phyloP scores from a whole-genome alignment of 2,888 invertebrate species.

The Volucella inanis region DNA sequence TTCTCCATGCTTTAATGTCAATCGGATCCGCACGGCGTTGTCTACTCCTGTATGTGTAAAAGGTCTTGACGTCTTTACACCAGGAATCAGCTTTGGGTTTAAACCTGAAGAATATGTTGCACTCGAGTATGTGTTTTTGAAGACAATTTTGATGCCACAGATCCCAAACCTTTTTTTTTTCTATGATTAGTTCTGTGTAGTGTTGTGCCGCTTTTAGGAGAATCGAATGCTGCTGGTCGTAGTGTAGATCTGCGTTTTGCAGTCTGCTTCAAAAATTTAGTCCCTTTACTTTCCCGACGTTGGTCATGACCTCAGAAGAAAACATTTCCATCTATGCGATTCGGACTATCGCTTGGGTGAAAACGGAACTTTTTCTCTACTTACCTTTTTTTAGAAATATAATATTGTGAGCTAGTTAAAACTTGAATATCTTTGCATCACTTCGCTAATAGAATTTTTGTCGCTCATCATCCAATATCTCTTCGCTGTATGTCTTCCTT shows the following conservation, averaged over 20 bases:
- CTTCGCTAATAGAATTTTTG: no score
- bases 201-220: constrained; percentile 22
- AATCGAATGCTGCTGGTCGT: constrained; percentile 32
- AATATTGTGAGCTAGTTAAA: no score
- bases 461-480: no score
- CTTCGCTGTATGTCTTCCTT: no score
- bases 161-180: neutral
- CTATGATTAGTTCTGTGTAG: constrained; percentile 12
- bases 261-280: constrained; percentile 24
- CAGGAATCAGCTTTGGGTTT: constrained; percentile 46
- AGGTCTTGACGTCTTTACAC: constrained; percentile 47
- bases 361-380: neutral
- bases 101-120: neutral
- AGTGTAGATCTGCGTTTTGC: constrained; percentile 2
- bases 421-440: no score
- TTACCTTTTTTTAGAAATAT: no score
- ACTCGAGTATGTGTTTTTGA: constrained; percentile 1
- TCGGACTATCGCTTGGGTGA: no score
- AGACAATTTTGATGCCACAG: neutral
- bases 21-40: constrained; percentile 74
- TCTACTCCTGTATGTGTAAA: constrained; percentile 70
- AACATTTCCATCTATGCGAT: neutral
- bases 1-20: constrained; percentile 33
- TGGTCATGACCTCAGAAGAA: neutral
- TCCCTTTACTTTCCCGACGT: neutral